A percentile compares a stretch with the other conserved stretches of the same genome.
Conservation (phyloP, 2,113 vertebrate species). For the Excalfactoria chinensis region DNA sequence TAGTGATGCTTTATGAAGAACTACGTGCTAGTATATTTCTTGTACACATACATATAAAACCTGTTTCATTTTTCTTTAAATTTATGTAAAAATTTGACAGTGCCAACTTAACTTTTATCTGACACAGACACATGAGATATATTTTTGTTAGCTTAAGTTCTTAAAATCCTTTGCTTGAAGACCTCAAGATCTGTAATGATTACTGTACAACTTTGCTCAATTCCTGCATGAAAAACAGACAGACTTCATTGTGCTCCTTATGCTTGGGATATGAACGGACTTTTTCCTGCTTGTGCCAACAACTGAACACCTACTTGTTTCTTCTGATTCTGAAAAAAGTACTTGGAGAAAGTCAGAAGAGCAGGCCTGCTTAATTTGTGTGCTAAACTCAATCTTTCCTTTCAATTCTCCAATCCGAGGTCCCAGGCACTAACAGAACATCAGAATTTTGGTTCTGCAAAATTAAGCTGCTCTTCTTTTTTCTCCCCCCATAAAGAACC, state of each 20-base stretch:
- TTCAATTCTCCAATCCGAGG: not conserved
- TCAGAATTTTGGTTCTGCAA: not conserved
- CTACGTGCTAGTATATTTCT: not conserved
- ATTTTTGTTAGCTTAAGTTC: not conserved
- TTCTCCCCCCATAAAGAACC: not conserved
- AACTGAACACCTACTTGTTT: not conserved
- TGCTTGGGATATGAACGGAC: not conserved
- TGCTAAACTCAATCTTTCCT: not conserved
- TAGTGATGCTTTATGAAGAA: not conserved
- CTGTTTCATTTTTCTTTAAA: not conserved
- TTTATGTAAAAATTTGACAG: not conserved
- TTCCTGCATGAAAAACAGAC: not conserved
- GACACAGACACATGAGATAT: not conserved
- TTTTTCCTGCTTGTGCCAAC: not conserved
- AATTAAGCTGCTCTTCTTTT: not conserved
- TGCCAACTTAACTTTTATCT: not conserved
- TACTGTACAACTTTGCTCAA: not conserved
- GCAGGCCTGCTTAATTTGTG: not conserved
- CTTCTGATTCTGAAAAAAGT: conserved; percentile 10
- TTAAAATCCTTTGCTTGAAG: not conserved
- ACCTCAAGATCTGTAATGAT: not conserved
- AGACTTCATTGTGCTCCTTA: not conserved
- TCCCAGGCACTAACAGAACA: not conserved
- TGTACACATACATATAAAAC: not conserved
- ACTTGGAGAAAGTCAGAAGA: not conserved